These are phyloP conservation scores for Platysternon megacephalum DNA, from an alignment of 2,113 vertebrate species.

Conservation along the genomic window DNA sequence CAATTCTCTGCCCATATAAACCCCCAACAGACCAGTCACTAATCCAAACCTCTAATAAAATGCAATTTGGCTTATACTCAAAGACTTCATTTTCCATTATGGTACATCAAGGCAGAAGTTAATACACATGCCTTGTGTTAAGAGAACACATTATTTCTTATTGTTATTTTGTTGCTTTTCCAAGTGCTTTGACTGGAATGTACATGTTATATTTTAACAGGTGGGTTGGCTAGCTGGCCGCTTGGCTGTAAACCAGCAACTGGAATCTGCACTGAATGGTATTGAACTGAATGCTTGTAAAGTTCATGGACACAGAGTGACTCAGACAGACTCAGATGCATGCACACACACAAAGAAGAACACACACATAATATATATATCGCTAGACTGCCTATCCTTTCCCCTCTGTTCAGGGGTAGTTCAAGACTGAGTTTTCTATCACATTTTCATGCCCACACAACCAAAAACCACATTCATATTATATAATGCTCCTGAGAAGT, in stretches of 20 bases:
- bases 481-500: background rate
- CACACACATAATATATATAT: background rate
- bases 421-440: slow-evolving; percentile 22
- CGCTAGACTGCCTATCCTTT: background rate
- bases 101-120: background rate
- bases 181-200: background rate
- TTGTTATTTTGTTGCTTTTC: background rate
- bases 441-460: background rate
- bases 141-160: background rate
- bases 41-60: background rate
- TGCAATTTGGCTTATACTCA: slow-evolving; percentile 36
- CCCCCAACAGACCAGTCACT: background rate
- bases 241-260: slow-evolving; percentile 53
- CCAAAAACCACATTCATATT: background rate
- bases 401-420: background rate
- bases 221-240: slow-evolving; percentile 45
- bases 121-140: background rate
- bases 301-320: slow-evolving; percentile 64
- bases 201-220: slow-evolving; percentile 59
- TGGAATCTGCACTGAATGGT: slow-evolving; percentile 40
- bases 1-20: background rate
- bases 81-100: slow-evolving; percentile 21
- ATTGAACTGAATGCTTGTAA: slow-evolving; percentile 41
- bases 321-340: slow-evolving; percentile 43
- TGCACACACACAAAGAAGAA: background rate